Conservation (phyloP, 2,113 vertebrate species). For the Numenius arquata region DNA sequence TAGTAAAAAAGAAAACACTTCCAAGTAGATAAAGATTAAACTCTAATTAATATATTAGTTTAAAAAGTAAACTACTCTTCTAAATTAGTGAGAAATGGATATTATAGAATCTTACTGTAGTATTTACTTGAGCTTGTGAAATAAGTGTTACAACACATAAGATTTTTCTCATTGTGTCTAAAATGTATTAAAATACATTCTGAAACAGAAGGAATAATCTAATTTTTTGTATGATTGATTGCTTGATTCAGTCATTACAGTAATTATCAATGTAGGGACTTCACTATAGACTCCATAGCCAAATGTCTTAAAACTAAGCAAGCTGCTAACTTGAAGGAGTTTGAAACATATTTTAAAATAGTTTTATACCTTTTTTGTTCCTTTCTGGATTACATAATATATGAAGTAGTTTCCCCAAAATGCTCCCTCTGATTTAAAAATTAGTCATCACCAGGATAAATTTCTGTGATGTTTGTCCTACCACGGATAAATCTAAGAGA, state of each 20-base stretch:
- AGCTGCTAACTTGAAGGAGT: not conserved
- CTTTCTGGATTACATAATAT: constrained; percentile 66
- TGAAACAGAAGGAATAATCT: not conserved
- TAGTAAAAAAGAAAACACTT: not conserved
- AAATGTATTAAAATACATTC: not conserved
- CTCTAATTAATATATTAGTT: not conserved
- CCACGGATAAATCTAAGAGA: constrained; percentile 72
- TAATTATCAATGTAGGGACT: not conserved
- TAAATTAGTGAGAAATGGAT: not conserved
- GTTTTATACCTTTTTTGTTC: constrained; percentile 64
- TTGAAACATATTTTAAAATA: not conserved
- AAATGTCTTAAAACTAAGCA: not conserved
- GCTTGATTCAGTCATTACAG: not conserved
- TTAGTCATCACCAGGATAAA: constrained; percentile 88
- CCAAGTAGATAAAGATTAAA: not conserved
- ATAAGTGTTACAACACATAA: not conserved
- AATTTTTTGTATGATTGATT: not conserved
- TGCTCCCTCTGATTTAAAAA: constrained; percentile 85
- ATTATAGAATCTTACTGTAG: not conserved
- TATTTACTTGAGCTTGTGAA: not conserved
- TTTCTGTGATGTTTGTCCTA: constrained; percentile 73
- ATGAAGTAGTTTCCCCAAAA: constrained; percentile 82
- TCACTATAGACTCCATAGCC: not conserved
- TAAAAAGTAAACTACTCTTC: not conserved
- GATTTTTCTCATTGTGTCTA: not conserved